Base-by-base conservation (phyloP, 2,113 vertebrate species). In the Brevimyrus niger region DNA sequence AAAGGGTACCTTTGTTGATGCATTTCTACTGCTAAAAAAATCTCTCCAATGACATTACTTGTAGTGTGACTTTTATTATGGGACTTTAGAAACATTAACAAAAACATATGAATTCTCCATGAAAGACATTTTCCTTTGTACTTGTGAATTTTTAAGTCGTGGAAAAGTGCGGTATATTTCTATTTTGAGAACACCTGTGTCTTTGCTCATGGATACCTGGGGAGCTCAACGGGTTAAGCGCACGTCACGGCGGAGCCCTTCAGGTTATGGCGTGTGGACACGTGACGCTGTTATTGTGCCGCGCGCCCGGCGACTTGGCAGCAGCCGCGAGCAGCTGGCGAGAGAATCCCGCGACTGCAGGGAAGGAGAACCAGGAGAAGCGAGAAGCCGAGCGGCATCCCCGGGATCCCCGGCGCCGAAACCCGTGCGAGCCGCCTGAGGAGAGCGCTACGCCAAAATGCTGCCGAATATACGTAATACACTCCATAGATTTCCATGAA, bases 251-350 rank as follows among this genome's bases (percentile, higher is more conserved):
- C 9, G 21, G 53, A 15, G 9, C 58, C 46, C 27, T 23, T 55
- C 73, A 90, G 47, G 38, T 91, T 87, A 44, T 61, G 55, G 84
- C 87, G 23, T 51, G 61, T 69, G 61, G 51, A 82, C 91, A 91
- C 90, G 91, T 91, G 91, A 91, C 82, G 31, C 42, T 83, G 90
- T 90, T 90, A 83, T 90, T 91, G 87, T 89, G 69, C 47, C 53
- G 55, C 88, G 82, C 73, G 69, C 88, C 38, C 35, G 58, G 88
- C 65, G 65, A 87, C 88, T 50, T 73, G 84, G 42, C 65, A 42
- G 42, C 27, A 23, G 58, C 17, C n/a, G 85, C 61, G n/a, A 51
- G 89, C 51, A 58, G 85, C 58, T n/a, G 83, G 44, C 35, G 6
- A 76, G 7, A 35, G 73, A 55, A 51, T 48, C 80, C 88, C 82